phyloP scores from a whole-genome alignment of 2,888 invertebrate species.

The Melipona bicolor region DNA sequence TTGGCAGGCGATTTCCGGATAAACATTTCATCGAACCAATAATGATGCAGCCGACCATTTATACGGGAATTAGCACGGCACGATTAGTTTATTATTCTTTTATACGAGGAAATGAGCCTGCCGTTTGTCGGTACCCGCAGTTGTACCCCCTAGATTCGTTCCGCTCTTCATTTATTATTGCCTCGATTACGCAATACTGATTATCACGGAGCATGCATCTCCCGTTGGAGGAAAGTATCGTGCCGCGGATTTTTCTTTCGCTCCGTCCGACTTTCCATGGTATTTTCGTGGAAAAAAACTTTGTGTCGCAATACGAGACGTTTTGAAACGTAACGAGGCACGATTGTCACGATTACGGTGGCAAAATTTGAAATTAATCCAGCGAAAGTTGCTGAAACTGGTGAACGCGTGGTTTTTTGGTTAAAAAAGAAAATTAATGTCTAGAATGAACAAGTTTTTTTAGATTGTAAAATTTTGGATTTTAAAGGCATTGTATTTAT shows the following conservation, averaged over 20 bases:
- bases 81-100: slow-evolving; percentile 77
- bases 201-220: neutral
- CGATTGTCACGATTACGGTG: neutral
- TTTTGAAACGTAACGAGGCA: neutral
- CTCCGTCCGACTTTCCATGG: rapidly evolving
- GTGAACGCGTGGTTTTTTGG: no score
- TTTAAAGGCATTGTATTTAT: no score
- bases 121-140: slow-evolving; percentile 60
- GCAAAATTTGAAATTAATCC: neutral
- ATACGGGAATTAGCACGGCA: slow-evolving; percentile 65
- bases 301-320: neutral
- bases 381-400: neutral
- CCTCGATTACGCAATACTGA: slow-evolving; percentile 68
- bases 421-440: no score
- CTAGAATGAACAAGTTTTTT: no score
- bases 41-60: slow-evolving; percentile 66
- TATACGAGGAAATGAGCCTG: slow-evolving; percentile 77
- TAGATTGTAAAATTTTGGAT: no score
- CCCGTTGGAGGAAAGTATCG: slow-evolving; percentile 29
- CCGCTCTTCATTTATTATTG: slow-evolving; percentile 79
- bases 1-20: slow-evolving; percentile 60
- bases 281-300: neutral
- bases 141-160: slow-evolving; percentile 60
- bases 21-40: slow-evolving; percentile 70
- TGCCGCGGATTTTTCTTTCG: rapidly evolving